Conservation (phyloP, 2,113 vertebrate genomes). For the Neotoma lepida region DNA sequence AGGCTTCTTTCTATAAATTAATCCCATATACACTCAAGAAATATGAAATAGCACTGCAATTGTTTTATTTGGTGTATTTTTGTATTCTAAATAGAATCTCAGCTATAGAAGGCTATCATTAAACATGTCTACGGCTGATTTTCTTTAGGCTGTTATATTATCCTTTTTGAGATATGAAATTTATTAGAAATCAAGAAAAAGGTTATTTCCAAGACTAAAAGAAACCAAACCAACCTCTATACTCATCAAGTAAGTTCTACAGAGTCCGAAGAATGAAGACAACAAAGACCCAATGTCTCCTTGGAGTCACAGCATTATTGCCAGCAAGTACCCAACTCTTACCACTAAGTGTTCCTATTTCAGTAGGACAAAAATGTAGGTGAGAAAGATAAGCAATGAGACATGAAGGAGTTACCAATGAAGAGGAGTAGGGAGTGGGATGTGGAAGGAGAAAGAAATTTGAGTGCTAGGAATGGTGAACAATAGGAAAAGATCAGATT, state of each 20-base stretch:
- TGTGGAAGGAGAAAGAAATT: neutral
- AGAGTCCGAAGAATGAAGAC: conserved; percentile 2
- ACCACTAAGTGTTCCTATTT: neutral
- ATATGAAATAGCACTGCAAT: neutral
- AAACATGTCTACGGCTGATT: neutral
- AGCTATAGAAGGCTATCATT: neutral
- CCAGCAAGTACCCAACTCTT: neutral
- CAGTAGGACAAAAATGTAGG: neutral
- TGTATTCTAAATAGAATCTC: neutral
- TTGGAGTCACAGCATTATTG: neutral
- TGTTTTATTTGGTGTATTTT: neutral
- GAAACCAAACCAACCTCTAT: neutral
- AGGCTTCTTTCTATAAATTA: neutral
- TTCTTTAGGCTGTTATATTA: neutral
- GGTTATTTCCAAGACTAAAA: conserved; percentile 31
- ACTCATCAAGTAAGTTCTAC: neutral
- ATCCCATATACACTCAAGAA: neutral
- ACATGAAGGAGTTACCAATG: neutral
- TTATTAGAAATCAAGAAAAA: conserved; percentile 20
- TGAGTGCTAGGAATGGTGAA: neutral
- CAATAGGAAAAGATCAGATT: neutral
- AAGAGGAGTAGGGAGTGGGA: too few relatives aligned
- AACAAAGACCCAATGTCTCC: neutral
- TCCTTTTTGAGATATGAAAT: conserved; percentile 15
- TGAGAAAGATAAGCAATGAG: neutral